A percentile compares a stretch with the other conserved stretches of the same genome.
These are phyloP conservation scores for Bos javanicus DNA, from an alignment of 2,113 vertebrate species.

Conservation along the genomic window DNA sequence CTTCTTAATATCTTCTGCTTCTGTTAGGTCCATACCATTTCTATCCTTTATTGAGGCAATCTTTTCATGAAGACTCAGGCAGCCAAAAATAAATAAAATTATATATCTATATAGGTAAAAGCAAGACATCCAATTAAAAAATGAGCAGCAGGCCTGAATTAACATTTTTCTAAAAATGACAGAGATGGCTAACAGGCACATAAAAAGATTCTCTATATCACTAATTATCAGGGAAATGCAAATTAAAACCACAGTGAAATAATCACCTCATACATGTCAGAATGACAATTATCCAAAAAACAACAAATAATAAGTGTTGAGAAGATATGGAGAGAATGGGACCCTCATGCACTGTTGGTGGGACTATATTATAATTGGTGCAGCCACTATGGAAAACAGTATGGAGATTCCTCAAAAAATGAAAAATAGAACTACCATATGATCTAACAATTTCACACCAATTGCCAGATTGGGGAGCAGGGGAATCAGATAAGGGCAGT, in stretches of 20 bases:
- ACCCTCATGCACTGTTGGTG: background rate
- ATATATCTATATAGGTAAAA: background rate
- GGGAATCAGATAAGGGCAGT: background rate
- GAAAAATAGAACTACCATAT: background rate
- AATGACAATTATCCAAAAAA: background rate
- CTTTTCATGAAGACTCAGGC: background rate
- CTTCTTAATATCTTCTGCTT: too few relatives aligned
- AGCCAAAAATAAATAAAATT: background rate
- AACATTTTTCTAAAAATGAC: background rate
- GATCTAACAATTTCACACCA: background rate
- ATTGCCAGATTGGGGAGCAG: background rate
- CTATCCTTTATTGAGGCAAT: too few relatives aligned
- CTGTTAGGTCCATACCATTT: too few relatives aligned
- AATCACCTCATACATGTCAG: background rate
- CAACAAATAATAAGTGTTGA: background rate
- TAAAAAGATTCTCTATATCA: background rate
- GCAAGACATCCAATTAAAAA: background rate
- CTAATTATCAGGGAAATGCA: background rate
- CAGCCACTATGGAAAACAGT: background rate
- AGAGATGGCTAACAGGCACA: background rate
- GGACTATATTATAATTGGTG: background rate
- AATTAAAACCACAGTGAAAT: background rate
- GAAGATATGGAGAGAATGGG: background rate
- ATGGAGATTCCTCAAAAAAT: background rate
- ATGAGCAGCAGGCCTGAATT: background rate